Evolutionary conservation across 2,113 vertebrate genomes (phyloP), one percentile per base, ranked within the genome.

Genomic region (Malurus elegans): DNA sequence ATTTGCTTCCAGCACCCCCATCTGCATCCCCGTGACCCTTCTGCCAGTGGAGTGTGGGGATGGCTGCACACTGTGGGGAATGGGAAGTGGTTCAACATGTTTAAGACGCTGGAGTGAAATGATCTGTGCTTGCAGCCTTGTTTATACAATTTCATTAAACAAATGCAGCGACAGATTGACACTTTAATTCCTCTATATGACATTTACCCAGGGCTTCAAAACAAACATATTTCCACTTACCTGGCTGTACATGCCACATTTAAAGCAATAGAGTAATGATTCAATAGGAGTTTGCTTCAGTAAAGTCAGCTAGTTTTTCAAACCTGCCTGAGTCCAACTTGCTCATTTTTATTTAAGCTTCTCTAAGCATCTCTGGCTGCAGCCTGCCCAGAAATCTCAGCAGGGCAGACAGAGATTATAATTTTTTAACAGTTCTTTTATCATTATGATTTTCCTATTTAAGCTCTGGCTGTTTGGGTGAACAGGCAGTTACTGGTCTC

Each of bases 131-230:
- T 34, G 71, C 56, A 92, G 65, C 40, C 61, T 58, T 83, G 40
- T 73, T 92, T 91, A 89, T 66, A 78, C 38, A 90, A 57, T 88
- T 79, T 72, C 56, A 71, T 89, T 91, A 85, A 92, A 84, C 61
- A 94, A 89, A 95, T 81, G 84, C 73, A 93, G 75, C 65, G 78
- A 79, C 70, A 91, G 78, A 91, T 25, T 87, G 87, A 87, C 84
- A 87, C 85, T 90, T 84, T 84, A 89, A 85, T 96, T 95, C 65
- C 48, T 79, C 48, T 78, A 56, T 61, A 79, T 70, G 84, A 87
- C 73, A 54, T 90, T 95, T 94, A 91, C 69, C 28, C 60, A 86
- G 34, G n/a, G 40, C 65, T 91, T 84, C 65, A 81, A 87, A 91
- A 65, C 61, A 95, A 92, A 74, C 32, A 40, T 75, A 91, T 60